Conservation (phyloP, 2,888 invertebrate species). For the Mongoloraphidia duomilia region DNA sequence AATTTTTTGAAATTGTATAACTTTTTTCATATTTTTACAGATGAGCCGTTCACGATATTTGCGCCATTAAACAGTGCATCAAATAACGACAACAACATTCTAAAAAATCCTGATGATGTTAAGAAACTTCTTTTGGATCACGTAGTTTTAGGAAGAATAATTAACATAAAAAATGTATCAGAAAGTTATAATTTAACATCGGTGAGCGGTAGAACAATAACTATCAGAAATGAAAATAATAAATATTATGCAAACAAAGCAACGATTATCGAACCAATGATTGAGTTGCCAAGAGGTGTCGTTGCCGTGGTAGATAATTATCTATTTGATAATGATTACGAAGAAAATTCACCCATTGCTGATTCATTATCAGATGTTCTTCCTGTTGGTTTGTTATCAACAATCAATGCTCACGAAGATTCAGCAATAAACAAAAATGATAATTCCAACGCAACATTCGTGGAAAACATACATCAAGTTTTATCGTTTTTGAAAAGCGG, state of each 20-base stretch:
- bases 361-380: background rate
- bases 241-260: conserved; percentile 30
- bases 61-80: conserved; percentile 38
- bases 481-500: conserved; percentile 45
- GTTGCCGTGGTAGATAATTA: conserved; percentile 32
- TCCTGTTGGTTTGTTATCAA: conserved; percentile 14
- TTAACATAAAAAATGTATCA: conserved; percentile 34
- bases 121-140: conserved; percentile 44
- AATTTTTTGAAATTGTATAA: too few relatives aligned
- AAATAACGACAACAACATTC: conserved; percentile 30
- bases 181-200: conserved; percentile 33
- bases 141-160: conserved; percentile 39
- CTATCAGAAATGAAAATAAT: conserved; percentile 24
- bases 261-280: conserved; percentile 27
- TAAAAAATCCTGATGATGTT: conserved; percentile 33
- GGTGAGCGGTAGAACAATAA: conserved; percentile 30
- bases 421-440: conserved; percentile 11
- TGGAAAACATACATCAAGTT: conserved; percentile 35
- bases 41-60: conserved; percentile 43
- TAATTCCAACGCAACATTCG: conserved; percentile 25
- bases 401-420: conserved; percentile 21
- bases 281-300: conserved; percentile 30
- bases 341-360: conserved; percentile 13
- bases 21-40: conserved; percentile 26
- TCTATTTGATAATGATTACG: conserved; percentile 28